These are phyloP conservation scores for Polydrusus pterygomalis DNA, from an alignment of 2,888 invertebrate genomes.

Conservation along the genomic window DNA sequence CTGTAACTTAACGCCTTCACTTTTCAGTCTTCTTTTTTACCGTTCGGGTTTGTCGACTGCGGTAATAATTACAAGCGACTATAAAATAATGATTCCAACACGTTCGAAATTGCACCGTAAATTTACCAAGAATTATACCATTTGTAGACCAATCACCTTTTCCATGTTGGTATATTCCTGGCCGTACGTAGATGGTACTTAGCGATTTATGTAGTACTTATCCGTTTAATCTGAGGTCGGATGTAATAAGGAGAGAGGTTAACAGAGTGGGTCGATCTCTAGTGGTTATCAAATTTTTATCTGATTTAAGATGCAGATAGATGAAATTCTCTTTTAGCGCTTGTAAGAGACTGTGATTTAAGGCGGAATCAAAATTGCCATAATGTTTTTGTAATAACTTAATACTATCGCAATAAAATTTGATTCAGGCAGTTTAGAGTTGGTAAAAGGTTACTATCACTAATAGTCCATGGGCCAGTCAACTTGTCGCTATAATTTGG, in stretches of 20 bases:
- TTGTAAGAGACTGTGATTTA: too few relatives aligned
- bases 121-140: constrained; percentile 39
- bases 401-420: too few relatives aligned
- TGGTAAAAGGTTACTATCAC: too few relatives aligned
- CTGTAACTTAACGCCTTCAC: constrained; percentile 43
- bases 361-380: too few relatives aligned
- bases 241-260: constrained; percentile 46
- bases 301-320: constrained; percentile 11
- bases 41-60: constrained; percentile 34
- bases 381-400: too few relatives aligned
- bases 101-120: constrained; percentile 43
- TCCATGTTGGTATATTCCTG: constrained; percentile 24
- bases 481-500: too few relatives aligned
- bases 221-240: constrained; percentile 39
- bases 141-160: constrained; percentile 45
- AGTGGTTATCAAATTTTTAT: constrained; percentile 34
- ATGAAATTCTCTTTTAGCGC: neutral
- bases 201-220: constrained; percentile 38
- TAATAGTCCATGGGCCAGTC: too few relatives aligned
- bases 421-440: too few relatives aligned
- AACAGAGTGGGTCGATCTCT: constrained; percentile 47
- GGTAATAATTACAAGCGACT: constrained; percentile 43
- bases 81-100: constrained; percentile 41
- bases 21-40: constrained; percentile 5
- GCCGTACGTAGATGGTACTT: constrained; percentile 43